phyloP scores from a whole-genome alignment of 1,140 invertebrate species.

The Paraescarpia echinospica region DNA sequence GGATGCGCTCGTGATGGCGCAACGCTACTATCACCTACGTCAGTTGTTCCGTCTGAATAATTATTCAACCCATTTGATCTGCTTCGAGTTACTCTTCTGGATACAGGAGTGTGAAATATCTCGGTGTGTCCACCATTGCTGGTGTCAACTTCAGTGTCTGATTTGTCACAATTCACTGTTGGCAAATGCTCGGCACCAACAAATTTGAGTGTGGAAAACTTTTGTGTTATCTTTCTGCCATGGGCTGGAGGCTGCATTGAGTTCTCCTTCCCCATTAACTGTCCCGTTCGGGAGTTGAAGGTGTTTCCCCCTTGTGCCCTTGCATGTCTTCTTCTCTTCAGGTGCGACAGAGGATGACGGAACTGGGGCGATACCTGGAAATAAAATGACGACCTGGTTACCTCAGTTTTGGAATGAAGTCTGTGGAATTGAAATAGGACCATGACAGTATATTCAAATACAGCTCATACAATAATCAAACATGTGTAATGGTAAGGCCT shows the following conservation, averaged over 20 bases:
- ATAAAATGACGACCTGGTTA: background rate
- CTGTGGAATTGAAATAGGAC: background rate
- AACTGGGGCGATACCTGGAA: constrained; percentile 21
- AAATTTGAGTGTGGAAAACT: background rate
- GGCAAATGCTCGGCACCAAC: background rate
- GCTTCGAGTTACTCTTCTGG: background rate
- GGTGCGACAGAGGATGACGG: background rate
- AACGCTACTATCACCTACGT: background rate
- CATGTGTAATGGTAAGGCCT: no score
- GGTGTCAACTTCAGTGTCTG: background rate
- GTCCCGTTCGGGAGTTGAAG: background rate
- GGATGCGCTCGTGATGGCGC: background rate
- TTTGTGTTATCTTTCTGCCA: background rate
- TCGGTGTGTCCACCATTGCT: background rate
- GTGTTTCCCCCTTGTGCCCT: background rate
- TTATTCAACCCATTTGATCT: background rate
- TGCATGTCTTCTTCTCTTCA: background rate
- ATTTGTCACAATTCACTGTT: background rate
- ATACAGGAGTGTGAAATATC: background rate
- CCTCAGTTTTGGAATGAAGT: background rate
- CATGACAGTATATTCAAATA: no score
- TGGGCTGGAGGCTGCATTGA: background rate
- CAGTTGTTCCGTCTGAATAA: background rate
- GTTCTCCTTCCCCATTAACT: background rate
- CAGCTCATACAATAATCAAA: no score